Conservation (phyloP, 2,113 vertebrate genomes). For the Urocitellus parryii region DNA sequence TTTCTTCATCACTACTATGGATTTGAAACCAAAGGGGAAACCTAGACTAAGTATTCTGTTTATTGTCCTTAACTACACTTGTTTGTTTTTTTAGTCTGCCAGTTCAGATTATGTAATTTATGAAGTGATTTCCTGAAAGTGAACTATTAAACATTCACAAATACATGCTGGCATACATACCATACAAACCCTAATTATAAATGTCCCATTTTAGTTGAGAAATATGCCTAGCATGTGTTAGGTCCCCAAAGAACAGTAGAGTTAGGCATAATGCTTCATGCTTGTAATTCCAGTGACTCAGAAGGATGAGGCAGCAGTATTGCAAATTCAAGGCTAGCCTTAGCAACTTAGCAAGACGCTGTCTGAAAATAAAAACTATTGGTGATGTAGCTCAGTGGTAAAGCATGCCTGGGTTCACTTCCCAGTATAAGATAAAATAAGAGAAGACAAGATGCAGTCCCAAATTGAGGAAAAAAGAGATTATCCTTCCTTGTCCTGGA, state of each 20-base stretch:
- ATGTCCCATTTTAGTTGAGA: conserved; percentile 31
- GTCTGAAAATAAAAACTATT: too few relatives aligned
- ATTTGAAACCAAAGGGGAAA: neutral
- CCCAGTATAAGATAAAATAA: too few relatives aligned
- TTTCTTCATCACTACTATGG: neutral
- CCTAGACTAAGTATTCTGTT: neutral
- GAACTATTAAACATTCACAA: neutral
- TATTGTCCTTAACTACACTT: neutral
- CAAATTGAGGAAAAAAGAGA: neutral
- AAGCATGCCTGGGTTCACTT: too few relatives aligned
- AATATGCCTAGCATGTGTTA: neutral
- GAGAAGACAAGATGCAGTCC: neutral
- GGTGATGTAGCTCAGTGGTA: too few relatives aligned
- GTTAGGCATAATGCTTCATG: too few relatives aligned
- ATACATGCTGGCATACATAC: neutral
- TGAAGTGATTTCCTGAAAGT: neutral
- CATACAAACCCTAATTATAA: neutral
- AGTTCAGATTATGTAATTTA: conserved; percentile 2
- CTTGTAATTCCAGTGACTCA: too few relatives aligned
- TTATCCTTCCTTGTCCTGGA: neutral
- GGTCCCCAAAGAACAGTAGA: neutral
- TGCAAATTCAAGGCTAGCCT: too few relatives aligned
- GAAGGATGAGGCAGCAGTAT: too few relatives aligned
- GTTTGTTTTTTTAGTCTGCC: neutral
- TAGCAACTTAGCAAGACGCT: too few relatives aligned